Evolutionary conservation across 2,797 vertebrate genomes (phyloP).

Genomic region (Mormyrops boulengeri): DNA sequence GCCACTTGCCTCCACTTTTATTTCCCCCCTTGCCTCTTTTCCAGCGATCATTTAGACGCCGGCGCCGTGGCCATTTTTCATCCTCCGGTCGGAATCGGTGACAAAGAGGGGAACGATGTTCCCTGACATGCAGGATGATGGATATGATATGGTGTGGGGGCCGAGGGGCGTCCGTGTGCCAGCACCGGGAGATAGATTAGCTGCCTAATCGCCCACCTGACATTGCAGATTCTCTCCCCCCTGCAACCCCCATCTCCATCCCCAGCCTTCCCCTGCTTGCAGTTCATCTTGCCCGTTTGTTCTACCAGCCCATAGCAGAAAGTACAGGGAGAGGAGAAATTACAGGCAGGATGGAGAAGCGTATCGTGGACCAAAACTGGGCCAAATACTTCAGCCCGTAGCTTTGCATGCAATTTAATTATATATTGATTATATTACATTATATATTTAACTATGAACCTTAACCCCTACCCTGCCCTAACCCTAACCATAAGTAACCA

Average conservation of each 20-base stretch:
- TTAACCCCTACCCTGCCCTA: not conserved
- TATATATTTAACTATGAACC: not conserved
- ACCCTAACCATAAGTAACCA: not conserved
- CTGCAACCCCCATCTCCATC: not conserved
- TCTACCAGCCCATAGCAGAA: too few species aligned
- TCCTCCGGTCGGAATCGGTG: constrained; percentile 80
- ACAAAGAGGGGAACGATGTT: constrained; percentile 86
- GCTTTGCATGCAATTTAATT: not conserved
- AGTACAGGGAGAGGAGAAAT: not conserved
- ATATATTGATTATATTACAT: not conserved
- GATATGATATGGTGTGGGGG: constrained; percentile 78
- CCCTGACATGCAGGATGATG: constrained; percentile 83
- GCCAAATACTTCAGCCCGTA: not conserved
- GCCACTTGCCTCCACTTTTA: constrained; percentile 51
- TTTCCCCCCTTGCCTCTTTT: constrained; percentile 58
- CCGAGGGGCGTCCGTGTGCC: constrained; percentile 63
- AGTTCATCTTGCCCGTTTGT: constrained; percentile 37
- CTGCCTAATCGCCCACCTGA: constrained; percentile 76
- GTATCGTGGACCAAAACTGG: not conserved
- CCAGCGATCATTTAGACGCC: constrained; percentile 70
- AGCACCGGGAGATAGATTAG: constrained; percentile 79
- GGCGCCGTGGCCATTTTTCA: constrained; percentile 85
- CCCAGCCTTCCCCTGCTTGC: constrained; percentile 14
- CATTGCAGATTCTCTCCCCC: constrained; percentile 54
- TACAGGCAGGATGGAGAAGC: not conserved